Evolutionary conservation across 2,797 vertebrate genomes (phyloP).

Genomic region (Peromyscus eremicus): DNA sequence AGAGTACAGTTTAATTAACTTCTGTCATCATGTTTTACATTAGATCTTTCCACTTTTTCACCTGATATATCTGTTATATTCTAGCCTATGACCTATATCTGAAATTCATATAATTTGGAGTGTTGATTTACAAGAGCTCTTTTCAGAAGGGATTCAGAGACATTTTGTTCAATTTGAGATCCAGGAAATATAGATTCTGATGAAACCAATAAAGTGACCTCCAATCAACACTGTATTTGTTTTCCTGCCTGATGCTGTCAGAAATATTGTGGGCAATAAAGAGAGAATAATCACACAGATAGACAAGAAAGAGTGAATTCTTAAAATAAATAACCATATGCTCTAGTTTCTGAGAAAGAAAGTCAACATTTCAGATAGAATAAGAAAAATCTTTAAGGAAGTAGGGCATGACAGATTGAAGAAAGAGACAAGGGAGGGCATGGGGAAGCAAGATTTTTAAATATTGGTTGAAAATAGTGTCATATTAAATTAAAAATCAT

Average conservation of each 20-base stretch:
- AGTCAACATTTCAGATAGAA: slow-evolving; percentile 66
- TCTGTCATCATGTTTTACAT: neutral
- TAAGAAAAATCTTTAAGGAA: slow-evolving; percentile 69
- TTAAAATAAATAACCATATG: slow-evolving; percentile 82
- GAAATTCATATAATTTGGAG: slow-evolving; percentile 48
- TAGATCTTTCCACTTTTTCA: neutral
- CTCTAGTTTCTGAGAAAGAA: slow-evolving; percentile 64
- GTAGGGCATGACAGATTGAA: slow-evolving; percentile 37
- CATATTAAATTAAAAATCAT: neutral
- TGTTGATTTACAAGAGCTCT: slow-evolving; percentile 26
- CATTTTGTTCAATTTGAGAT: slow-evolving; percentile 63
- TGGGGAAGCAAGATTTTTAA: slow-evolving; percentile 25
- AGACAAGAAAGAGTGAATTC: slow-evolving; percentile 72
- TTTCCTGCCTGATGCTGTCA: slow-evolving; percentile 69
- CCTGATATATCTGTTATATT: neutral
- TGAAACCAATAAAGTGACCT: slow-evolving; percentile 70
- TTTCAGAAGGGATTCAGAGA: slow-evolving; percentile 45
- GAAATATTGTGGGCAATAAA: slow-evolving; percentile 74
- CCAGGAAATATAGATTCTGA: slow-evolving; percentile 53
- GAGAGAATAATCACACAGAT: slow-evolving; percentile 59
- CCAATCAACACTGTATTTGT: slow-evolving; percentile 62
- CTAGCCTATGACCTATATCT: slow-evolving; percentile 19
- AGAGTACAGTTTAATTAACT: neutral
- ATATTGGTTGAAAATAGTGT: neutral
- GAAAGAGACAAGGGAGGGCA: neutral